phyloP scores from a whole-genome alignment of 2,113 vertebrate genomes.

The Podarcis cretensis region DNA sequence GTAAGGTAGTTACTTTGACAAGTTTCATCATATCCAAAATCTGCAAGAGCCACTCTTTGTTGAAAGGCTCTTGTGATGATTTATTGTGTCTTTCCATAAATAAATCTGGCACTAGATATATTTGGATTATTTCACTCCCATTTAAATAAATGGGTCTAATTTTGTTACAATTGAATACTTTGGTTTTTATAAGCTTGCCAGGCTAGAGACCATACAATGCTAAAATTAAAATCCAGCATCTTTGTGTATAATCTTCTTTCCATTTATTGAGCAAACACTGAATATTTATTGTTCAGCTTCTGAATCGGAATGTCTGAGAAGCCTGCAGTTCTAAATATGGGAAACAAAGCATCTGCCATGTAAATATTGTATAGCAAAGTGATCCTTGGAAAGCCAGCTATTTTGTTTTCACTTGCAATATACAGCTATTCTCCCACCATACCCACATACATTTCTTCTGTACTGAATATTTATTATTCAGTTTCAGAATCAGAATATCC shows the following conservation, averaged over 20 bases:
- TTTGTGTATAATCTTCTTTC: conserved; percentile 21
- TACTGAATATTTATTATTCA: conserved; percentile 33
- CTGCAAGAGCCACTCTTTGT: too few species aligned
- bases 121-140: not conserved
- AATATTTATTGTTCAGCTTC: conserved; percentile 43
- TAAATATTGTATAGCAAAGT: not conserved
- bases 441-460: not conserved
- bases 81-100: not conserved
- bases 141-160: not conserved
- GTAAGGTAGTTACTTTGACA: too few species aligned
- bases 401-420: not conserved
- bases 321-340: not conserved
- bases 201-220: not conserved
- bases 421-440: not conserved
- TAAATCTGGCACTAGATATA: not conserved
- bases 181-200: not conserved
- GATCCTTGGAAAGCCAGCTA: not conserved
- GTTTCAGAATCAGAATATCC: conserved; percentile 5
- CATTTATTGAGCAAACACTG: conserved; percentile 19
- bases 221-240: conserved; percentile 21
- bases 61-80: not conserved
- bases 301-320: not conserved
- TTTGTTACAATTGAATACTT: not conserved
- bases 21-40: too few species aligned
- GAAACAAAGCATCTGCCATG: not conserved